These are phyloP conservation scores for Hylaeus anthracinus DNA, from an alignment of 1,140 invertebrate species.

Conservation along the genomic window DNA sequence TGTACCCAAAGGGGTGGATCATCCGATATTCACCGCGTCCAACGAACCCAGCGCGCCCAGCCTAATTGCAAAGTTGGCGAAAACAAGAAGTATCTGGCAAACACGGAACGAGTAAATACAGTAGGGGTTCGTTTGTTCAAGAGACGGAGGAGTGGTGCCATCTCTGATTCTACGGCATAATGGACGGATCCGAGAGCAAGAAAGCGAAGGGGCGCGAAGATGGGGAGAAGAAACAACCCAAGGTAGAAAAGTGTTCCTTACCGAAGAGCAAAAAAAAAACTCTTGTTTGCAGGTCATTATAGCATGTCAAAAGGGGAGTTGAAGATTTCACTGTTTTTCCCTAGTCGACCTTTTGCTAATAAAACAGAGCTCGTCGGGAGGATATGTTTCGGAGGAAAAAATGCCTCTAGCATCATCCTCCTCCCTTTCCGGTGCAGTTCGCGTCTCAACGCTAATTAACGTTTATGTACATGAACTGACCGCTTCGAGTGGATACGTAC, in stretches of 20 bases:
- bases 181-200: slow-evolving; percentile 43
- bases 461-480: background rate
- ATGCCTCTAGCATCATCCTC: slow-evolving; percentile 3
- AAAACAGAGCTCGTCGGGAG: slow-evolving; percentile 22
- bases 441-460: slow-evolving; percentile 32
- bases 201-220: slow-evolving; percentile 45
- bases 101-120: slow-evolving; percentile 74
- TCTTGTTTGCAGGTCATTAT: slow-evolving; percentile 78
- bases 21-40: slow-evolving; percentile 56
- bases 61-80: slow-evolving; percentile 76
- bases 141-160: slow-evolving; percentile 43
- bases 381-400: slow-evolving; percentile 22
- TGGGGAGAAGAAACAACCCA: slow-evolving; percentile 54
- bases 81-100: slow-evolving; percentile 77
- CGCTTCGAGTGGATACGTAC: background rate
- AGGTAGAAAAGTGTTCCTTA: slow-evolving; percentile 51
- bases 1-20: slow-evolving; percentile 47
- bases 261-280: slow-evolving; percentile 49
- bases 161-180: slow-evolving; percentile 52
- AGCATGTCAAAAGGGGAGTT: slow-evolving; percentile 49
- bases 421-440: background rate
- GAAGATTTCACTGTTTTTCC: slow-evolving; percentile 53
- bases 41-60: slow-evolving; percentile 53
- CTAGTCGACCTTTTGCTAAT: slow-evolving; percentile 27
- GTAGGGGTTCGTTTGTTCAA: slow-evolving; percentile 71